Percentiles rank a stretch among this genome's conserved stretches.
Conservation (phyloP, 1,140 invertebrate genomes). For the Sitobion miscanthi region DNA sequence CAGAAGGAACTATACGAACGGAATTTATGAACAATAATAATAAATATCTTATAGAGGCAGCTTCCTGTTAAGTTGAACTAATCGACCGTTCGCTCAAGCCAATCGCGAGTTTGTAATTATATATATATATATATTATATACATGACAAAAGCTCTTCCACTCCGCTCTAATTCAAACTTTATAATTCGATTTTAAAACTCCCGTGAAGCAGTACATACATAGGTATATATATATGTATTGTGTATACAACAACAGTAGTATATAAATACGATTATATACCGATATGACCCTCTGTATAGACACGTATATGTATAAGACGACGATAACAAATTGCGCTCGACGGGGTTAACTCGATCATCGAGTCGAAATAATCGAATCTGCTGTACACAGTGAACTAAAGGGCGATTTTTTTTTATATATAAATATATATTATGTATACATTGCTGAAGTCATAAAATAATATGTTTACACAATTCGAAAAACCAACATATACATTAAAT, state of each 20-base stretch:
- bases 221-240: neutral
- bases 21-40: slow-evolving; percentile 6
- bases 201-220: neutral
- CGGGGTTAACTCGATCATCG: slow-evolving; percentile 5
- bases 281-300: neutral
- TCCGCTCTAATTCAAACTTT: slow-evolving; percentile 9
- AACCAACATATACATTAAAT: neutral
- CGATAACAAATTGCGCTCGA: neutral
- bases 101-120: neutral
- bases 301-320: neutral
- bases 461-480: neutral
- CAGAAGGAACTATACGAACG: neutral
- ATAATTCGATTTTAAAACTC: slow-evolving; percentile 39
- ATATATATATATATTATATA: neutral
- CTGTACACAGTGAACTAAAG: neutral
- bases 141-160: neutral
- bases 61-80: neutral
- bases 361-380: slow-evolving; percentile 28
- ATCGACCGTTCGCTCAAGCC: neutral
- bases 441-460: neutral
- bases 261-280: neutral
- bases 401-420: neutral
- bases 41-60: neutral
- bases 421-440: neutral
- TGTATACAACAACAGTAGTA: neutral